A percentile compares a stretch with the other conserved stretches of the same genome.
Conservation (phyloP, 2,113 vertebrate genomes). For the Bubo bubo region DNA sequence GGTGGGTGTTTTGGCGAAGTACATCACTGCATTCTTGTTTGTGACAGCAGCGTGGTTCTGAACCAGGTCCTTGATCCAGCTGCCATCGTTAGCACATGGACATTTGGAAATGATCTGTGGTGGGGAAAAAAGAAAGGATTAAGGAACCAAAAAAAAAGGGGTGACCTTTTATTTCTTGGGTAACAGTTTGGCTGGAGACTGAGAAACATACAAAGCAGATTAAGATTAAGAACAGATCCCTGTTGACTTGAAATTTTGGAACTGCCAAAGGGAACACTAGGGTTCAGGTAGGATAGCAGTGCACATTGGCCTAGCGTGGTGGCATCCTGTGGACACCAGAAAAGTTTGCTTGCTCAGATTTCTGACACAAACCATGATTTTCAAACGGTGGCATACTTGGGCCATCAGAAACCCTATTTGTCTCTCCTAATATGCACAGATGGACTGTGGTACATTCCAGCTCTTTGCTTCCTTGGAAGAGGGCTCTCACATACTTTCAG, state of each 20-base stretch:
- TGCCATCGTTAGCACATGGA: background rate
- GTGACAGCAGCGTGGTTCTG: accelerated
- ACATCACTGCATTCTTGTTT: background rate
- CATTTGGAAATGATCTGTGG: background rate
- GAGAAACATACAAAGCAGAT: background rate
- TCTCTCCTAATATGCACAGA: background rate
- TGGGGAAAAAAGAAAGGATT: background rate
- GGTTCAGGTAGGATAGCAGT: background rate
- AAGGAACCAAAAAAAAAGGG: background rate
- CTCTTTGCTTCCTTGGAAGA: background rate
- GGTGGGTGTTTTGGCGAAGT: background rate
- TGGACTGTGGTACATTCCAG: background rate
- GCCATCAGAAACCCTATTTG: background rate
- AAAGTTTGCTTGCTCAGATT: background rate
- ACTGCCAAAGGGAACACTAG: background rate
- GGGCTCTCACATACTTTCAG: background rate
- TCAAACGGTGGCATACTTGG: background rate
- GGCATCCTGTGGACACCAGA: background rate
- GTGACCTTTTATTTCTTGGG: background rate
- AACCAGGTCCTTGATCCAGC: background rate
- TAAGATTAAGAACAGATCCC: background rate
- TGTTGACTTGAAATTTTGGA: background rate
- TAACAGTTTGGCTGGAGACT: background rate
- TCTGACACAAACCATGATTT: background rate
- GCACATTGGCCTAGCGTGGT: background rate